Evolutionary conservation across 2,888 invertebrate species (phyloP).

Genomic region (Gisinianus flammeolus): DNA sequence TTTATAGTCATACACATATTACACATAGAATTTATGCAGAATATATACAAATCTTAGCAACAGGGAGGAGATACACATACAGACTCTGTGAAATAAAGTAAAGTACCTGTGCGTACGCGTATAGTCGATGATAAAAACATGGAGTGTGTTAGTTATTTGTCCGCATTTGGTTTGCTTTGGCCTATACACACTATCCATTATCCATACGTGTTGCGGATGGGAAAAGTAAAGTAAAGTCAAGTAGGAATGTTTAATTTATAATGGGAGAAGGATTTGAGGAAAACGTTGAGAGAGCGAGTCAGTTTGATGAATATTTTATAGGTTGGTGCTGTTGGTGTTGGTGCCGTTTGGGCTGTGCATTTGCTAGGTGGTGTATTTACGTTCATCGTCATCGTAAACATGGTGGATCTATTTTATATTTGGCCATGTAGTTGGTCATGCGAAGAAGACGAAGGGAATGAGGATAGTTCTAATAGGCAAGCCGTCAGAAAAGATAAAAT

Average conservation of each 20-base stretch:
- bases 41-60: too few relatives aligned
- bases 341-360: neutral
- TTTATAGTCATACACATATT: too few relatives aligned
- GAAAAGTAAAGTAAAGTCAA: neutral
- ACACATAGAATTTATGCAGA: too few relatives aligned
- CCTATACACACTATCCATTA: too few relatives aligned
- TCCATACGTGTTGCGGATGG: too few relatives aligned
- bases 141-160: too few relatives aligned
- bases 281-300: slow-evolving; percentile 20
- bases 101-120: too few relatives aligned
- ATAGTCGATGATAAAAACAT: too few relatives aligned
- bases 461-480: slow-evolving; percentile 29
- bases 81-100: too few relatives aligned
- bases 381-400: neutral
- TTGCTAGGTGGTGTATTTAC: neutral
- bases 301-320: slow-evolving; percentile 26
- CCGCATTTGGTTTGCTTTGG: too few relatives aligned
- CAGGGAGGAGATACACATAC: too few relatives aligned
- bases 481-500: slow-evolving; percentile 31
- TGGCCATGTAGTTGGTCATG: slow-evolving; percentile 18
- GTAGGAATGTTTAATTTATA: slow-evolving; percentile 4
- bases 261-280: neutral
- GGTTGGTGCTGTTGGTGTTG: too few relatives aligned
- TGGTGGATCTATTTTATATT: slow-evolving; percentile 12
- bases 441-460: slow-evolving; percentile 5